Evolutionary conservation across 2,113 vertebrate genomes (phyloP).

Genomic region (Xenopus laevis): DNA sequence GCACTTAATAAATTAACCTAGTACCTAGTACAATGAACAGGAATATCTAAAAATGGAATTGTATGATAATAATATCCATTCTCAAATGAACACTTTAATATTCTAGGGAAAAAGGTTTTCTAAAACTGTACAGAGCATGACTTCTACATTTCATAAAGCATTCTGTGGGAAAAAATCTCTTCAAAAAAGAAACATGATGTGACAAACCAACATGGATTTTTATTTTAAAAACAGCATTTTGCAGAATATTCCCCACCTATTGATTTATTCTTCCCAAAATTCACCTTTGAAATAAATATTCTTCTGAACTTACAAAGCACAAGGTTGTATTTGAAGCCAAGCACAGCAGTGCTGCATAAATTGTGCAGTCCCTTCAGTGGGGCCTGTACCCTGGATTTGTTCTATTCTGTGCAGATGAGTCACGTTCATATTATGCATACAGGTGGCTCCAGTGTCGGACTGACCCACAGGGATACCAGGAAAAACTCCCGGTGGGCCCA

Average conservation of each 20-base stretch:
- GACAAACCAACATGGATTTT: background rate
- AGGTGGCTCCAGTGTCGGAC: background rate
- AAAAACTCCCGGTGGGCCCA: too few species aligned
- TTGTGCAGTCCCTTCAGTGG: background rate
- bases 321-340: background rate
- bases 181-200: background rate
- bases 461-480: too few species aligned
- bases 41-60: too few species aligned
- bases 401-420: background rate
- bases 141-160: too few species aligned
- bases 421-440: background rate
- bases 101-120: too few species aligned
- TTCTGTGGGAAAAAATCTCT: too few species aligned
- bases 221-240: background rate
- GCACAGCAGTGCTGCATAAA: conserved; percentile 3
- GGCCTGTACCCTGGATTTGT: background rate
- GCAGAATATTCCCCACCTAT: background rate
- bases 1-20: too few species aligned
- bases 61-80: too few species aligned
- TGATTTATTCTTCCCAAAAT: background rate
- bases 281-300: conserved; percentile 3
- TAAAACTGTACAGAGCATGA: too few species aligned
- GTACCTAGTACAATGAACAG: too few species aligned
- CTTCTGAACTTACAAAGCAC: background rate
- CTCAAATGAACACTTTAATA: too few species aligned